Conservation (phyloP, 2,797 vertebrate genomes). For the Danio jaintianensis region DNA sequence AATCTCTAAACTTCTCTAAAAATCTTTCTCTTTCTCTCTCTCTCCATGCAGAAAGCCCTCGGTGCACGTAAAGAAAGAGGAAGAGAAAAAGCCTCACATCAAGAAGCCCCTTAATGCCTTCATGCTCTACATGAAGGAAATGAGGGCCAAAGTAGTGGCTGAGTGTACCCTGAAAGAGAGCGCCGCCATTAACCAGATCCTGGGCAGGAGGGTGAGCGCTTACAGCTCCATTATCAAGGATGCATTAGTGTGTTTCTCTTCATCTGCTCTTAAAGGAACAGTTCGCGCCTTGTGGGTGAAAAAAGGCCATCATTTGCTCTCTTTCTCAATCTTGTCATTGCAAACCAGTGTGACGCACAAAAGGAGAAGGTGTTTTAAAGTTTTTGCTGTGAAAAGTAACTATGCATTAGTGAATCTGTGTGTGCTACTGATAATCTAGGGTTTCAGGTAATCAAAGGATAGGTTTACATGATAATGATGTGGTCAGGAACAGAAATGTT, state of each 20-base stretch:
- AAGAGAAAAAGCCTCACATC: conserved; percentile 90
- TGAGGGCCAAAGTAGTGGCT: conserved; percentile 92
- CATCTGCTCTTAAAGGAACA: neutral
- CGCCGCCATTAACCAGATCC: conserved; percentile 95
- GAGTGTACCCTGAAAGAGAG: conserved; percentile 96
- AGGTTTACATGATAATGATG: too few relatives aligned
- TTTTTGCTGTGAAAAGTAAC: neutral
- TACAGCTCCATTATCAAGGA: conserved; percentile 7
- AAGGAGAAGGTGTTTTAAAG: conserved; percentile 15
- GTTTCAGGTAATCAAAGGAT: too few relatives aligned
- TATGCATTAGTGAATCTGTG: too few relatives aligned
- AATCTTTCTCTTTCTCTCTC: neutral
- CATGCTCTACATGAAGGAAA: conserved; percentile 98
- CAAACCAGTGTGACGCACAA: neutral
- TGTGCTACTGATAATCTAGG: too few relatives aligned
- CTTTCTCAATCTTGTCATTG: neutral
- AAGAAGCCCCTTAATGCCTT: conserved; percentile 96
- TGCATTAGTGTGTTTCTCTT: conserved; percentile 27
- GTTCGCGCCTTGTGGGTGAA: neutral
- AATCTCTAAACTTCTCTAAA: too few relatives aligned
- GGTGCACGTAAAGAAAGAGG: conserved; percentile 78
- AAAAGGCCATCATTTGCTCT: conserved; percentile 5
- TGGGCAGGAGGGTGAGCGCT: conserved; percentile 85
- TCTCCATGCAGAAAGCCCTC: conserved; percentile 75
- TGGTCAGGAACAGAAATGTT: too few relatives aligned